Conservation (phyloP, 2,797 vertebrate species). For the Sebastes dallii region DNA sequence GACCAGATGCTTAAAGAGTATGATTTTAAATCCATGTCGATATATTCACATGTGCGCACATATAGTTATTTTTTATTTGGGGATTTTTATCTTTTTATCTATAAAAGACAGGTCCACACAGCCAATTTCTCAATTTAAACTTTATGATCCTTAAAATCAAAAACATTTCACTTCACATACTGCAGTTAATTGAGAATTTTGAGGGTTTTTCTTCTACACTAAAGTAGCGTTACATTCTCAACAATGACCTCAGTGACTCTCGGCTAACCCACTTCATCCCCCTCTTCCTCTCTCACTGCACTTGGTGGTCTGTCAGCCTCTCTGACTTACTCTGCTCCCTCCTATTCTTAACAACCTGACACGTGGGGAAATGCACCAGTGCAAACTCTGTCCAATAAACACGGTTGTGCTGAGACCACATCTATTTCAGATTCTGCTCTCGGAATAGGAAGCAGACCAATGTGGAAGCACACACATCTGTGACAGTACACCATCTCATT, state of each 20-base stretch:
- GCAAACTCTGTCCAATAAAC: conserved; percentile 67
- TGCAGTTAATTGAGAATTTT: conserved; percentile 26
- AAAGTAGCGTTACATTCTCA: conserved; percentile 20
- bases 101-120: conserved; percentile 43
- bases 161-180: conserved; percentile 36
- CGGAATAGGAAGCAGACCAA: conserved; percentile 69
- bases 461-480: conserved; percentile 63
- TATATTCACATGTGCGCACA: conserved; percentile 44
- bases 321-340: conserved; percentile 41
- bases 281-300: conserved; percentile 23
- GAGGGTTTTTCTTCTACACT: neutral
- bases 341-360: conserved; percentile 69
- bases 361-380: conserved; percentile 59
- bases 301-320: conserved; percentile 32
- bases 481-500: conserved; percentile 60
- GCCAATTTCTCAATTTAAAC: conserved; percentile 49
- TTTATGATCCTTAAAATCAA: conserved; percentile 54
- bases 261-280: conserved; percentile 25
- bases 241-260: conserved; percentile 49
- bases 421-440: conserved; percentile 71
- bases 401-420: conserved; percentile 68
- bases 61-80: neutral
- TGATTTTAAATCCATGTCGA: conserved; percentile 51
- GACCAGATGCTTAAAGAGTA: conserved; percentile 61
- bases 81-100: conserved; percentile 27